phyloP scores from a whole-genome alignment of 2,113 vertebrate genomes.

The Empidonax alnorum region DNA sequence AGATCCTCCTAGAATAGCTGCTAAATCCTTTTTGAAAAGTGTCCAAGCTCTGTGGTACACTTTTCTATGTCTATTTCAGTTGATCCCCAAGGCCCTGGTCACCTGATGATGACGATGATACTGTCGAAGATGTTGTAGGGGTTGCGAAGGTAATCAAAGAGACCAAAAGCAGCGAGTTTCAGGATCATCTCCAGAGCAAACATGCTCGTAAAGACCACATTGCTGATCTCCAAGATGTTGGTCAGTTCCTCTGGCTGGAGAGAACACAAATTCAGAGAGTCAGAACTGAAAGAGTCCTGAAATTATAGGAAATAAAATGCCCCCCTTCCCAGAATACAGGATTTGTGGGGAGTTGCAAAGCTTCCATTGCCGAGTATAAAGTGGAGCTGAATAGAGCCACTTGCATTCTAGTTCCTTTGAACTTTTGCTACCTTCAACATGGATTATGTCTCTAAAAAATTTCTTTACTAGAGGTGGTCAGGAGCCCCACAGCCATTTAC shows the following conservation, averaged over 20 bases:
- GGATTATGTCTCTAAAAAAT: neutral
- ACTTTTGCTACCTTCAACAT: neutral
- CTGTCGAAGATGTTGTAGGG: constrained; percentile 98
- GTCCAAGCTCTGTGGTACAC: neutral
- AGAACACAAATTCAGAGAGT: constrained; percentile 28
- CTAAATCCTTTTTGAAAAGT: neutral
- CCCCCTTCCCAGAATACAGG: neutral
- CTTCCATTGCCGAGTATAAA: neutral
- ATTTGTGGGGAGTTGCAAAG: neutral
- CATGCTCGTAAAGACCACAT: constrained; percentile 99
- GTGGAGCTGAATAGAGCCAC: neutral
- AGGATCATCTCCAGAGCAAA: constrained; percentile 98
- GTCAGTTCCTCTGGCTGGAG: constrained; percentile 93
- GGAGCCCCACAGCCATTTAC: neutral
- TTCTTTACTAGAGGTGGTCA: neutral
- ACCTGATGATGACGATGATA: constrained; percentile 98
- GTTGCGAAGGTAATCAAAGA: constrained; percentile 92
- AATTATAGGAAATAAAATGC: neutral
- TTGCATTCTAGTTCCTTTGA: neutral
- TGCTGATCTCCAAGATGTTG: constrained; percentile 96
- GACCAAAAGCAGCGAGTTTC: constrained; percentile 92
- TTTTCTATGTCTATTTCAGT: neutral
- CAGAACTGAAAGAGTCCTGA: neutral
- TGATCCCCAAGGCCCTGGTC: neutral
- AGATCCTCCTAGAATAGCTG: neutral